These are phyloP conservation scores for Chymomyza fuscimana DNA, from an alignment of 2,888 invertebrate species.

Conservation along the genomic window DNA sequence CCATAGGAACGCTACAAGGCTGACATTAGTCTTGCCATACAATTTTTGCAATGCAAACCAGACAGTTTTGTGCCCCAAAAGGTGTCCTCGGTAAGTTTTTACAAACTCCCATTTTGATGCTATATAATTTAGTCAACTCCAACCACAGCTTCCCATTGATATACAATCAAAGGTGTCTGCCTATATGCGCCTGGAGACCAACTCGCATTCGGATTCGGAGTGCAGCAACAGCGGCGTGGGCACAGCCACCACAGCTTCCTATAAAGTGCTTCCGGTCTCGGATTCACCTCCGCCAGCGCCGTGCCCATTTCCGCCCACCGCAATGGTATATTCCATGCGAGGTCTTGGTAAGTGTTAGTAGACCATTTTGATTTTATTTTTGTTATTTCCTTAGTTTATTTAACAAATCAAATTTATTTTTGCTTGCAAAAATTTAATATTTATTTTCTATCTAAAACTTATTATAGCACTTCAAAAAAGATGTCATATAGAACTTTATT, in stretches of 20 bases:
- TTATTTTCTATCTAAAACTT: neutral
- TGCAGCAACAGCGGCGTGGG: slow-evolving; percentile 79
- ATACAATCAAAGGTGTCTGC: slow-evolving; percentile 93
- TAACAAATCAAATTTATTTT: slow-evolving; percentile 13
- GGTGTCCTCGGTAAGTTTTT: slow-evolving; percentile 88
- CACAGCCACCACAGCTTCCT: slow-evolving; percentile 78
- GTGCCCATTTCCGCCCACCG: slow-evolving; percentile 88
- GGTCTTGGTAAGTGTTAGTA: slow-evolving; percentile 80
- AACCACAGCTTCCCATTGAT: slow-evolving; percentile 89
- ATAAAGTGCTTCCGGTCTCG: slow-evolving; percentile 80
- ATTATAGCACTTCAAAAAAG: neutral
- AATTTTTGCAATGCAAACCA: slow-evolving; percentile 96
- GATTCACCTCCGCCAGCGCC: slow-evolving; percentile 78
- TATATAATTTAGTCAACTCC: slow-evolving; percentile 5
- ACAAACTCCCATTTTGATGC: neutral
- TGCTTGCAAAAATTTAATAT: neutral
- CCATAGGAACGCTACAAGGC: slow-evolving; percentile 95
- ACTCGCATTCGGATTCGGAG: slow-evolving; percentile 80
- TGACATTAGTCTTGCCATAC: slow-evolving; percentile 95
- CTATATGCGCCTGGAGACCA: slow-evolving; percentile 81
- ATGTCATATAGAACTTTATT: neutral
- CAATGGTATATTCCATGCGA: slow-evolving; percentile 87
- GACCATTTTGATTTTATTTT: slow-evolving; percentile 72
- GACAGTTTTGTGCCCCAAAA: slow-evolving; percentile 96
- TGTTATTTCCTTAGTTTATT: slow-evolving; percentile 5